Evolutionary conservation across 2,888 invertebrate genomes (phyloP).

Genomic region (Philopedon plagiatum): DNA sequence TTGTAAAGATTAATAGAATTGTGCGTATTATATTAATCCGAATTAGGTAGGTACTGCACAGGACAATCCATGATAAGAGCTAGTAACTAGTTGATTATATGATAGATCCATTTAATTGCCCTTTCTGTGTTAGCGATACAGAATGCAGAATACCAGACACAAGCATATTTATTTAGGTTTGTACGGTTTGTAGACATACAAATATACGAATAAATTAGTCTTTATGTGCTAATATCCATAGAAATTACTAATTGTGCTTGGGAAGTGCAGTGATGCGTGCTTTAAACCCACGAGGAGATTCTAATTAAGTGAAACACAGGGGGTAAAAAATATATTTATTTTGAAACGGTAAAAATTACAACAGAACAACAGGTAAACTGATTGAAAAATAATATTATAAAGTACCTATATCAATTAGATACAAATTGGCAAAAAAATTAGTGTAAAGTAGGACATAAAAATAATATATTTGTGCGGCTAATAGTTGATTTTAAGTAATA

Average conservation of each 20-base stretch:
- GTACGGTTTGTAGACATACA: too few relatives aligned
- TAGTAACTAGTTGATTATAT: too few relatives aligned
- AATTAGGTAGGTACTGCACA: too few relatives aligned
- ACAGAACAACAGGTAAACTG: conserved; percentile 2
- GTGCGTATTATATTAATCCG: too few relatives aligned
- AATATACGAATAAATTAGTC: too few relatives aligned
- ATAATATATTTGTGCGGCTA: too few relatives aligned
- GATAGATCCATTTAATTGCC: too few relatives aligned
- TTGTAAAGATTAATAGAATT: too few relatives aligned
- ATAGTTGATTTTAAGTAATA: not conserved
- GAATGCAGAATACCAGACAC: too few relatives aligned
- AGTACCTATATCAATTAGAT: not conserved
- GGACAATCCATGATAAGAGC: too few relatives aligned
- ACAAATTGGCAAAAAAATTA: not conserved
- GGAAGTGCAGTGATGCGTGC: not conserved
- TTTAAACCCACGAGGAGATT: not conserved
- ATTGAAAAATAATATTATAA: not conserved
- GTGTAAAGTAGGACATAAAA: not conserved
- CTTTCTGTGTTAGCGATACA: too few relatives aligned
- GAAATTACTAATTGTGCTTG: conserved; percentile 2
- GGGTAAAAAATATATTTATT: conserved; percentile 21
- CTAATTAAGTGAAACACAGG: conserved; percentile 19
- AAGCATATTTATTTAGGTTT: too few relatives aligned
- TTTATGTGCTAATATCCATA: not conserved
- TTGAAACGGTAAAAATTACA: conserved; percentile 15